Percentiles rank a stretch among this genome's conserved stretches.
Evolutionary conservation across 2,113 vertebrate species (phyloP).

Genomic region (Dasyurus viverrinus): DNA sequence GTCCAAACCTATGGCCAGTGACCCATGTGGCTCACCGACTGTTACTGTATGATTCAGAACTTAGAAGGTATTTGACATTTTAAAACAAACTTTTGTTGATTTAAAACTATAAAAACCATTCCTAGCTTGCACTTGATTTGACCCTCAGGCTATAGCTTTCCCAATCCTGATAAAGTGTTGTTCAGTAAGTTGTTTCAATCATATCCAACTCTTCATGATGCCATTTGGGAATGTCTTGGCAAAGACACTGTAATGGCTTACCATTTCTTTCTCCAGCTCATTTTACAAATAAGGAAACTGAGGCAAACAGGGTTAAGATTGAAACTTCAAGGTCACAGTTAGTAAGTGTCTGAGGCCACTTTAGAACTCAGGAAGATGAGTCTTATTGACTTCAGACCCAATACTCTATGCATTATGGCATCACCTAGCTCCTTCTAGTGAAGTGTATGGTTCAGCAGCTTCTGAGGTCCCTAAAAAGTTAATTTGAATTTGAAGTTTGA

Average conservation of each 20-base stretch:
- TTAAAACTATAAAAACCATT: not conserved
- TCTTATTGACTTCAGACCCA: not conserved
- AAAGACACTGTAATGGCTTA: too few species aligned
- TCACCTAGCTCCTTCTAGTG: not conserved
- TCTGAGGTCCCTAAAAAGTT: not conserved
- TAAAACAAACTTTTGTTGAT: not conserved
- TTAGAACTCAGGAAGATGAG: not conserved
- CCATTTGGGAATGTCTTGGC: too few species aligned
- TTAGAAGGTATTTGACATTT: not conserved
- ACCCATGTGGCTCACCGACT: not conserved
- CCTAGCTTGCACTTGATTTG: not conserved
- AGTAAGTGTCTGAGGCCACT: too few species aligned
- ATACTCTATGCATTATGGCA: not conserved
- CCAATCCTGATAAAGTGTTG: not conserved
- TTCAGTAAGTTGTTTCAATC: too few species aligned
- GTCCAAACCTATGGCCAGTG: not conserved
- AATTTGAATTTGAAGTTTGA: not conserved
- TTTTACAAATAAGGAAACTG: too few species aligned
- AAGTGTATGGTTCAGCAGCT: not conserved
- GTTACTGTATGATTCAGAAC: not conserved
- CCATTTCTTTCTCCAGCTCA: too few species aligned
- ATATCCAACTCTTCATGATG: too few species aligned
- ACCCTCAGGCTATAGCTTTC: not conserved
- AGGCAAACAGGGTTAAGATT: too few species aligned
- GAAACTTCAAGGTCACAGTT: too few species aligned